Evolutionary conservation across 2,888 invertebrate species (phyloP).

Genomic region (Biston stratarius): DNA sequence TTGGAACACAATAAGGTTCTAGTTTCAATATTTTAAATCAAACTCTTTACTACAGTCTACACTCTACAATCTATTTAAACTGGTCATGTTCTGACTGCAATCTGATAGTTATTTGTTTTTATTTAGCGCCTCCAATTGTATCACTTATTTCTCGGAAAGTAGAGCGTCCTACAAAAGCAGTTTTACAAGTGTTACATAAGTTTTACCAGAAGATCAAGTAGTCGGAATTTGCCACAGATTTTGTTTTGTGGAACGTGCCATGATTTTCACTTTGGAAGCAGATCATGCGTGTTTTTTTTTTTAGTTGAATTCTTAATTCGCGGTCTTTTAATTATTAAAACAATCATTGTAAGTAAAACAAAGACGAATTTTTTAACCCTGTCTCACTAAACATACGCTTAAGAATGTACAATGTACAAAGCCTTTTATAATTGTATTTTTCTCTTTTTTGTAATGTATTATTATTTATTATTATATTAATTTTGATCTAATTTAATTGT

Average conservation of each 20-base stretch:
- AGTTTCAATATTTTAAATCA: not conserved
- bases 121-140: conserved; percentile 34
- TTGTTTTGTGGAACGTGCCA: conserved; percentile 28
- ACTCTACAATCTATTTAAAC: conserved; percentile 2
- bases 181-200: conserved; percentile 37
- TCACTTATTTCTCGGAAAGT: conserved; percentile 38
- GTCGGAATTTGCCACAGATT: conserved; percentile 38
- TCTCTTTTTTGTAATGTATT: too few species aligned
- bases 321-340: too few species aligned
- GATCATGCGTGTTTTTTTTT: conserved; percentile 17
- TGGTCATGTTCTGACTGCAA: conserved; percentile 17
- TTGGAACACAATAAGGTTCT: conserved; percentile 6
- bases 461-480: too few species aligned
- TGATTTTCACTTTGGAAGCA: too few species aligned
- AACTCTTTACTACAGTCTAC: not conserved
- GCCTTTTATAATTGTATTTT: too few species aligned
- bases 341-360: too few species aligned
- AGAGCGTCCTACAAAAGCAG: conserved; percentile 41
- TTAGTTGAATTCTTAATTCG: not conserved
- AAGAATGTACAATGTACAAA: too few species aligned
- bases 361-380: too few species aligned
- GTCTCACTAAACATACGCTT: too few species aligned
- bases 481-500: too few species aligned
- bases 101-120: conserved; percentile 29
- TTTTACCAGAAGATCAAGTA: conserved; percentile 21